Evolutionary conservation across 2,113 vertebrate genomes (phyloP).

Genomic region (Columba janthina): DNA sequence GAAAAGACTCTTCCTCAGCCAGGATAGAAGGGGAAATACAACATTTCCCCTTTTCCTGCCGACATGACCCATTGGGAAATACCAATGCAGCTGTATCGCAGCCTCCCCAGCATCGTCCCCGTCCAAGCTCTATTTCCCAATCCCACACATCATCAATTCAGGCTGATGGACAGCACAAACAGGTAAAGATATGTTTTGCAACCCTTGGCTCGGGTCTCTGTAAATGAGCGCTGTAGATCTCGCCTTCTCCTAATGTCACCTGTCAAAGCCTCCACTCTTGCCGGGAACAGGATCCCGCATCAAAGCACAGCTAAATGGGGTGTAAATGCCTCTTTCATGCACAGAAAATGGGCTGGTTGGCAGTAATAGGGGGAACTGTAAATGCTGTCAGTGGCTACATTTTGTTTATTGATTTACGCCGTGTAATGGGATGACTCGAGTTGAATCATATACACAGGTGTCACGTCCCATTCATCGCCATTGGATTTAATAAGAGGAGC

Average conservation of each 20-base stretch:
- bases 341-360: constrained; percentile 31
- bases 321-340: constrained; percentile 67
- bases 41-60: not conserved
- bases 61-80: not conserved
- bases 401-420: constrained; percentile 45
- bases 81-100: not conserved
- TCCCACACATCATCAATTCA: not conserved
- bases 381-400: not conserved
- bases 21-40: not conserved
- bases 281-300: constrained; percentile 26
- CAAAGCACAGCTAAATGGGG: constrained; percentile 65
- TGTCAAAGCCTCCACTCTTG: not conserved
- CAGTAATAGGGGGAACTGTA: constrained; percentile 14
- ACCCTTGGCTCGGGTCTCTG: constrained; percentile 5
- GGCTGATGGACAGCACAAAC: constrained; percentile 26
- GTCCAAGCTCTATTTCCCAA: not conserved
- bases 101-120: not conserved
- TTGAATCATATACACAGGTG: constrained; percentile 3
- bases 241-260: constrained; percentile 45
- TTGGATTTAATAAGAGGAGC: constrained; percentile 18
- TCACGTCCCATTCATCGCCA: constrained; percentile 36
- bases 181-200: not conserved
- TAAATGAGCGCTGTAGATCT: constrained; percentile 65
- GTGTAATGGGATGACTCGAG: constrained; percentile 16
- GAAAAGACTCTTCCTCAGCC: not conserved